Conservation (phyloP, 2,888 invertebrate genomes). For the Drosophila kambysellisi region DNA sequence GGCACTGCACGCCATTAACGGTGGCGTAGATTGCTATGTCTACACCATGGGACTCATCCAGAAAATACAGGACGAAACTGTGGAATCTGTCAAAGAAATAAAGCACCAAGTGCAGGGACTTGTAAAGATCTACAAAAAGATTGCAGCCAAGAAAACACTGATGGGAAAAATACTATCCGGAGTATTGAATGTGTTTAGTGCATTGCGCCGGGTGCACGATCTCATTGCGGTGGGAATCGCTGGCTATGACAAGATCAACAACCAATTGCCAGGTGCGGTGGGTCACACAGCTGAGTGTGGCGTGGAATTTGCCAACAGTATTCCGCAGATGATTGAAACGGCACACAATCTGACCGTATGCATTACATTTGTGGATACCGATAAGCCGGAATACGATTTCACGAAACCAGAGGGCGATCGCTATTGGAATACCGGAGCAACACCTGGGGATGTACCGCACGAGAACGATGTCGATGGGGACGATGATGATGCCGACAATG, state of each 20-base stretch:
- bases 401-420: slow-evolving; percentile 69
- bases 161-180: slow-evolving; percentile 76
- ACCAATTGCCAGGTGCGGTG: slow-evolving; percentile 68
- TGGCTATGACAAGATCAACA: slow-evolving; percentile 60
- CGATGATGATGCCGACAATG: slow-evolving; percentile 9
- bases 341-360: slow-evolving; percentile 71
- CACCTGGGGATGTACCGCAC: slow-evolving; percentile 53
- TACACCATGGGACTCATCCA: slow-evolving; percentile 63
- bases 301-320: slow-evolving; percentile 51
- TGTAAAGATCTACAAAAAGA: slow-evolving; percentile 76
- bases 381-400: slow-evolving; percentile 68
- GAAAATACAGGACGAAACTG: slow-evolving; percentile 69
- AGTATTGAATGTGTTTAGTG: slow-evolving; percentile 68
- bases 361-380: slow-evolving; percentile 62
- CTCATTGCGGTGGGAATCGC: slow-evolving; percentile 66
- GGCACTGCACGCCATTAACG: slow-evolving; percentile 71
- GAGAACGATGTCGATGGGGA: slow-evolving; percentile 42
- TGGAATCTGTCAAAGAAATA: slow-evolving; percentile 68
- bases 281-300: slow-evolving; percentile 55
- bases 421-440: slow-evolving; percentile 66
- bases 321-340: slow-evolving; percentile 75
- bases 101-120: slow-evolving; percentile 64
- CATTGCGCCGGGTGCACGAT: slow-evolving; percentile 62
- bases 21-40: slow-evolving; percentile 75
- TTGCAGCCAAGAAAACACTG: slow-evolving; percentile 69